These are phyloP conservation scores for Blastobasis adustella DNA, from an alignment of 2,888 invertebrate genomes.

Conservation along the genomic window DNA sequence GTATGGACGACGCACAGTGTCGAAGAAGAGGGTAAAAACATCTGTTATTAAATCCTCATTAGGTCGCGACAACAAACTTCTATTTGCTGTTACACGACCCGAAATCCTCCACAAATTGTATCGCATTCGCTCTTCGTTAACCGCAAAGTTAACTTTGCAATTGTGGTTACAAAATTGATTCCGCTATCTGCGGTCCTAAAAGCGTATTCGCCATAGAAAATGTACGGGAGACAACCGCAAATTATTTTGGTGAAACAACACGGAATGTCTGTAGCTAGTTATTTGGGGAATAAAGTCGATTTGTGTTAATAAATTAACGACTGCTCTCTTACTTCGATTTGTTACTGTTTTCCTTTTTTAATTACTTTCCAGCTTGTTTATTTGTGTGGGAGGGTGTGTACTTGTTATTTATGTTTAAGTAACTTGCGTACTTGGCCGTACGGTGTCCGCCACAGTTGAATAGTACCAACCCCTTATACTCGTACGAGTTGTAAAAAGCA, in stretches of 20 bases:
- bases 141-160: constrained; percentile 10
- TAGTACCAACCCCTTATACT: too few species aligned
- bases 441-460: too few species aligned
- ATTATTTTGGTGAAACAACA: constrained; percentile 5
- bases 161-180: constrained; percentile 20
- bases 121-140: constrained; percentile 4
- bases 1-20: constrained; percentile 39
- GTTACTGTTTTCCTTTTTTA: constrained; percentile 1
- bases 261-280: constrained; percentile 18
- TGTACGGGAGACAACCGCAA: background rate
- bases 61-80: constrained; percentile 39
- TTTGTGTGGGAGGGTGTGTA: too few species aligned
- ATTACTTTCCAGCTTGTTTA: background rate
- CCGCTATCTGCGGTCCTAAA: constrained; percentile 13
- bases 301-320: constrained; percentile 43
- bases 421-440: too few species aligned
- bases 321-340: constrained; percentile 23
- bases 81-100: background rate
- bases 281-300: constrained; percentile 30
- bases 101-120: constrained; percentile 13
- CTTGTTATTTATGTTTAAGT: too few species aligned
- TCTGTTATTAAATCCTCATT: constrained; percentile 65
- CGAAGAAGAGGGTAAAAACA: constrained; percentile 40
- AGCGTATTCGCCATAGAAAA: constrained; percentile 7
- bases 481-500: too few species aligned